Evolutionary conservation across 2,888 invertebrate species (phyloP).

Genomic region (Pseudoips prasinana): DNA sequence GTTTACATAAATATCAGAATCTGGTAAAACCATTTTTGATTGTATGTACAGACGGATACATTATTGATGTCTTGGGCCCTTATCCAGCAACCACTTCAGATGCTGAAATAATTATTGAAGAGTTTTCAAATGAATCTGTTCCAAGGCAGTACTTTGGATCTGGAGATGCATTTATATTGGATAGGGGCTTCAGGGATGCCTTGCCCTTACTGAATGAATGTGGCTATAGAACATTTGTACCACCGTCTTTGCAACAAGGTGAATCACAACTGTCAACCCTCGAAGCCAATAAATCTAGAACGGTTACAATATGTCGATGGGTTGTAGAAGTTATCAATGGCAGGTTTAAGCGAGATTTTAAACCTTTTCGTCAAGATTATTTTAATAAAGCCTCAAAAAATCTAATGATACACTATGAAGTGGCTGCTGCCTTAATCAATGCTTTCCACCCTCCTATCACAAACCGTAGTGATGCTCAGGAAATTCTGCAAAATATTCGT

Average conservation of each 20-base stretch:
- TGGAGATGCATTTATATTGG: constrained; percentile 1
- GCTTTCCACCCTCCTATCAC: constrained; percentile 5
- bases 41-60: background rate
- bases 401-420: constrained; percentile 6
- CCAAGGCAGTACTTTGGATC: background rate
- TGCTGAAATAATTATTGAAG: background rate
- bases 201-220: constrained; percentile 5
- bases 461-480: constrained; percentile 6
- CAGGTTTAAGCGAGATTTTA: constrained; percentile 15
- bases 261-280: constrained; percentile 9
- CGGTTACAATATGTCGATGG: constrained; percentile 13
- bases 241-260: constrained; percentile 6
- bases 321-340: constrained; percentile 9
- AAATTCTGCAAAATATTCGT: constrained; percentile 8
- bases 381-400: constrained; percentile 6
- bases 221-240: constrained; percentile 5
- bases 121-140: background rate
- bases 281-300: constrained; percentile 13
- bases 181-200: constrained; percentile 3
- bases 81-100: background rate
- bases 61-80: background rate
- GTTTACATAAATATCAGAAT: background rate
- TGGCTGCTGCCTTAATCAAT: constrained; percentile 10
- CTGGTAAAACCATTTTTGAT: background rate
- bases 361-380: constrained; percentile 13